Conservation (phyloP, 2,113 vertebrate species). For the Pavo muticus region DNA sequence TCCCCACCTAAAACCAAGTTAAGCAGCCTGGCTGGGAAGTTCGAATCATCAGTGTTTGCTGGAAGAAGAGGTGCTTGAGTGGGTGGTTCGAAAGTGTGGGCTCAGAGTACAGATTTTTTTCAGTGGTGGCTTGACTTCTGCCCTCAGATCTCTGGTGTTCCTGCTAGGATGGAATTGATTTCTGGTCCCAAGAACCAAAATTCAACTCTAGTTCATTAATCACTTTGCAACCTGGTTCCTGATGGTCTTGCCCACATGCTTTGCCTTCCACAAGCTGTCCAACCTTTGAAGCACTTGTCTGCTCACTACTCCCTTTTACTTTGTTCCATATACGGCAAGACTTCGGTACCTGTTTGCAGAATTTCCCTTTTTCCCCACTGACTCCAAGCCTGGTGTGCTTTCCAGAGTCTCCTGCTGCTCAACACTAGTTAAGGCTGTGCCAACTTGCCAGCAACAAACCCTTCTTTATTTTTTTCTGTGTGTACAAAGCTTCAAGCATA, state of each 20-base stretch:
- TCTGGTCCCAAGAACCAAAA: background rate
- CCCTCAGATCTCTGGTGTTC: background rate
- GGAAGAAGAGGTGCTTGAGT: background rate
- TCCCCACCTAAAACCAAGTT: background rate
- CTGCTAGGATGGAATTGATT: background rate
- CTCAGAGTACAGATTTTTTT: background rate
- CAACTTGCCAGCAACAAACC: conserved; percentile 15
- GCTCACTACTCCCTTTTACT: background rate
- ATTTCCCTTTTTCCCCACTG: background rate
- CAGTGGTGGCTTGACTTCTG: background rate
- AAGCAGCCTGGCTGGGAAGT: background rate
- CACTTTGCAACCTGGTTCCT: background rate
- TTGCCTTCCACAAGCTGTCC: background rate
- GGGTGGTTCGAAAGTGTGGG: background rate
- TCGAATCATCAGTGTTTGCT: background rate
- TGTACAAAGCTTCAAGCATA: background rate
- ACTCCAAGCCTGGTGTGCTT: background rate
- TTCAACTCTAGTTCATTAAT: background rate
- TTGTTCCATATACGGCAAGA: background rate
- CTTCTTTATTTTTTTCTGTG: background rate
- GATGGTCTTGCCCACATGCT: background rate
- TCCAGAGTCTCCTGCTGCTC: conserved; percentile 29
- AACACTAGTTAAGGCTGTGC: background rate
- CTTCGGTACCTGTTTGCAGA: background rate
- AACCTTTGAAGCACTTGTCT: background rate